A percentile compares a stretch with the other conserved stretches of the same genome.
Evolutionary conservation across 2,888 invertebrate species (phyloP).

Genomic region (Eretmocerus hayati): DNA sequence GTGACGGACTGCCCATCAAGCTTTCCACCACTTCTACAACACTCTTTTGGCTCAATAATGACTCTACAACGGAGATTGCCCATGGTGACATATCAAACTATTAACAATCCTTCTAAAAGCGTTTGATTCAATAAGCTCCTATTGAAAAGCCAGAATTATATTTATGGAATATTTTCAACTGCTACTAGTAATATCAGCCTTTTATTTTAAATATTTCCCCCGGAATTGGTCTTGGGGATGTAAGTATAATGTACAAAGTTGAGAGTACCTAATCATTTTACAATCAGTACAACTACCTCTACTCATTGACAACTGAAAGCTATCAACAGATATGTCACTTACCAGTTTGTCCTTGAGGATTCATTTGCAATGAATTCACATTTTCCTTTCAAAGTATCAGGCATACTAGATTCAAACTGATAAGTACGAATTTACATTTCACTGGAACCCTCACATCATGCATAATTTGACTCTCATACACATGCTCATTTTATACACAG

Average conservation of each 20-base stretch:
- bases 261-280: conserved; percentile 5
- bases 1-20: conserved; percentile 9
- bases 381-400: too few relatives aligned
- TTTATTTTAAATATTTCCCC: conserved; percentile 25
- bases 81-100: too few relatives aligned
- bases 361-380: conserved; percentile 5
- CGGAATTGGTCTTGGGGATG: conserved; percentile 16
- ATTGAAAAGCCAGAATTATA: conserved; percentile 13
- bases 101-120: conserved; percentile 13
- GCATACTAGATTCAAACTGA: conserved; percentile 11
- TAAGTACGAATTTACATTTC: conserved; percentile 14
- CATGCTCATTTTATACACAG: too few relatives aligned
- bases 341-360: conserved; percentile 12
- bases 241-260: conserved; percentile 11
- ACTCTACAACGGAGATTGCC: conserved; percentile 17
- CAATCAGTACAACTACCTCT: conserved; percentile 2
- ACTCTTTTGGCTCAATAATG: conserved; percentile 16
- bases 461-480: too few relatives aligned
- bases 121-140: conserved; percentile 12
- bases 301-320: conserved; percentile 13
- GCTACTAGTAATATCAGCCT: conserved; percentile 30
- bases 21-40: conserved; percentile 6
- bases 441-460: too few relatives aligned
- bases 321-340: conserved; percentile 15
- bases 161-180: conserved; percentile 11